Evolutionary conservation across 2,113 vertebrate genomes (phyloP), one percentile per base, ranked within the genome.

Genomic region (Notarius quadriscutis): DNA sequence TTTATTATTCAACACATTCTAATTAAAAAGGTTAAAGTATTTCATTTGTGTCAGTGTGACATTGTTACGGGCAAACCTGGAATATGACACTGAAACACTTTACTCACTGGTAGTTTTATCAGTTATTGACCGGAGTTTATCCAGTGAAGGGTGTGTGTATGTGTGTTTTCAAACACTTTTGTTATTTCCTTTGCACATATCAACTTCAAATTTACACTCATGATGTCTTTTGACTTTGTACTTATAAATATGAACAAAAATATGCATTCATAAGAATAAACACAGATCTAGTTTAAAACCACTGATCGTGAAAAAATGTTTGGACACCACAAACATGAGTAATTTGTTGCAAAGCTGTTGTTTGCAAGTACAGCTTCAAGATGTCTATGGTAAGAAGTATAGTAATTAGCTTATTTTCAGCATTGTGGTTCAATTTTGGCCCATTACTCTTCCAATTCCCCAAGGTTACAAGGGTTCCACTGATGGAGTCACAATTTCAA

Each of bases 1-100:
- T 20, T 34, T 80, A 18, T 80, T 58, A 80, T 80, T 18, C 78
- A 80, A 58, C 53, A 34, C 17, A 58, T 58, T 34, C 25, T 80
- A 80, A 80, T 34, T 58, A 80, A 58, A 80, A 80, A 80, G 78
- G 53, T 80, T 57, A 20, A 57, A 57, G 78, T 58, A 60, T 58
- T 57, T 80, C 15, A 57, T 58, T 20, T 57, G 55, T 80, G 78
- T 80, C 78, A 80, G 17, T 5, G 55, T 80, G 27, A 80, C n/a
- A 58, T 20, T 58, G 75, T 34, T 80, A 34, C 5, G 2, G 27
- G 15, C 78, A 80, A 80, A 34, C 53, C 55, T 80, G 15, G 27
- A 80, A 6, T 58, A 5, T 80, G 55, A 80, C 53, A 58, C n/a
- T 58, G 27, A 20, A 34, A 27, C 25, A 55, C 51, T 75, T 75